Conservation (phyloP, 2,888 invertebrate genomes). For the Sycophila texana region DNA sequence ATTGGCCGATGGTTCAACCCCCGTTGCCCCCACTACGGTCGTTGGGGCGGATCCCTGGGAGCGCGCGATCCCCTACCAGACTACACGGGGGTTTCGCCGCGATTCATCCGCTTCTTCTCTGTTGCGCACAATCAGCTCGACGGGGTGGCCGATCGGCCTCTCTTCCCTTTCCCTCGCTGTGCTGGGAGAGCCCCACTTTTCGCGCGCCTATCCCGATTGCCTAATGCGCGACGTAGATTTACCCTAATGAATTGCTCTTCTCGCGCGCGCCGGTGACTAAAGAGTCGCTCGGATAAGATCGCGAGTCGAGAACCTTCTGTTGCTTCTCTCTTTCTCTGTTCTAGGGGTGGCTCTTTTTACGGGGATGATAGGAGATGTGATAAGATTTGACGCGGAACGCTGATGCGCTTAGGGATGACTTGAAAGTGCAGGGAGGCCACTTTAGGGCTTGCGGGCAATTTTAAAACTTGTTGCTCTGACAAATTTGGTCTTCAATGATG, state of each 20-base stretch:
- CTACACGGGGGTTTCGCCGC: not conserved
- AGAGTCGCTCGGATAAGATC: slow-evolving; percentile 7
- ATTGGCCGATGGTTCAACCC: slow-evolving; percentile 25
- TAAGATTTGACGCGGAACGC: not conserved
- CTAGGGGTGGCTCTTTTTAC: not conserved
- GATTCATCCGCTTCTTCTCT: slow-evolving; percentile 4
- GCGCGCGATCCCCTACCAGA: not conserved
- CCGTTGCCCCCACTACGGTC: slow-evolving; percentile 57
- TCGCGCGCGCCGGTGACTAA: not conserved
- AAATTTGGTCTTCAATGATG: no score
- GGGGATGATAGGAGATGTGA: not conserved
- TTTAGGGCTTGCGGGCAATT: not conserved
- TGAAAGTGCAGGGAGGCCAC: not conserved
- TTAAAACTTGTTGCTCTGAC: not conserved
- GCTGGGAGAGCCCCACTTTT: not conserved
- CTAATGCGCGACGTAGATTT: slow-evolving; percentile 41
- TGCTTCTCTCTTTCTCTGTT: no score
- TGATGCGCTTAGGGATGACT: not conserved
- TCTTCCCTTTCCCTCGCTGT: not conserved
- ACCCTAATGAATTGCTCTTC: slow-evolving; percentile 58
- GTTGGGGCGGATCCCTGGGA: slow-evolving; percentile 64
- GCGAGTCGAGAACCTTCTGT: not conserved
- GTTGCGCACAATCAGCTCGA: not conserved
- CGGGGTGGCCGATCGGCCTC: not conserved
- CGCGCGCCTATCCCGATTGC: slow-evolving; percentile 14